Evolutionary conservation across 2,797 vertebrate genomes (phyloP).

Genomic region (Xenops minutus): DNA sequence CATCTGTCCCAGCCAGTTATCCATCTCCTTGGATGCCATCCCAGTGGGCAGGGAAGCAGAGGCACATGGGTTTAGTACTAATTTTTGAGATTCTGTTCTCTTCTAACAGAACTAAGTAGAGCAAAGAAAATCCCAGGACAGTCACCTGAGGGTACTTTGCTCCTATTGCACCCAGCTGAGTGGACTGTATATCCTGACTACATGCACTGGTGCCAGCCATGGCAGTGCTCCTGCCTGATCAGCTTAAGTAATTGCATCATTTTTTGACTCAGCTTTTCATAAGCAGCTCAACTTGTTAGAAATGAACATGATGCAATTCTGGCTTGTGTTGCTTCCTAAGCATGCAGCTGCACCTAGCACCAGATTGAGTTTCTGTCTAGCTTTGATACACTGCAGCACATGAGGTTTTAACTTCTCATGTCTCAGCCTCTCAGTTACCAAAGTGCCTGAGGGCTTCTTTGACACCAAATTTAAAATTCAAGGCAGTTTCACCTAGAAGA

Average conservation of each 20-base stretch:
- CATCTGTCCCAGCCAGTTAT: neutral
- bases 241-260: neutral
- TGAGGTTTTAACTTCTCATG: neutral
- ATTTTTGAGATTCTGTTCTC: neutral
- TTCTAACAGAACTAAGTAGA: neutral
- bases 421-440: conserved; percentile 37
- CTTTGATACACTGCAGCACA: neutral
- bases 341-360: conserved; percentile 19
- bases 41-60: neutral
- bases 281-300: conserved; percentile 15
- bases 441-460: conserved; percentile 21
- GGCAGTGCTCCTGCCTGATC: neutral
- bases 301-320: conserved; percentile 34
- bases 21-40: neutral
- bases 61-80: neutral
- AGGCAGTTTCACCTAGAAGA: neutral
- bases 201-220: fast-evolving
- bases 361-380: conserved; percentile 39
- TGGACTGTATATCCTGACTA: neutral
- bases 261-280: neutral
- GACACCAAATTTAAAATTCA: conserved; percentile 8
- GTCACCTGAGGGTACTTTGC: neutral
- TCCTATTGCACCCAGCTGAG: neutral
- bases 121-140: neutral
- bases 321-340: conserved; percentile 18